Evolutionary conservation across 2,797 vertebrate genomes (phyloP), one percentile per base, ranked within the genome.

Genomic region (Falco peregrinus): DNA sequence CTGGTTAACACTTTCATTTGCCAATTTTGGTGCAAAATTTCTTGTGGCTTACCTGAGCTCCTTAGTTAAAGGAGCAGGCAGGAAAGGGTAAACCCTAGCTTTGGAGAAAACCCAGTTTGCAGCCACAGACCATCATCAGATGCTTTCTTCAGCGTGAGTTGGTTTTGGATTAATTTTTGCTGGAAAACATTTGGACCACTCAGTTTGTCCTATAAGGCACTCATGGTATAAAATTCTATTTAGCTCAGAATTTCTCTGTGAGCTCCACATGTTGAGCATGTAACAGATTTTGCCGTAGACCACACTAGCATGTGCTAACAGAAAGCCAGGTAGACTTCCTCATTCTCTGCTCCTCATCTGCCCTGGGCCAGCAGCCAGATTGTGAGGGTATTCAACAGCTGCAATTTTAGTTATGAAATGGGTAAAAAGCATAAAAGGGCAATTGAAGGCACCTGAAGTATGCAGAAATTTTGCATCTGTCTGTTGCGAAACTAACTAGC

Each of bases 151-250:
- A 35, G 22, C 41, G 10, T 47, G 65, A 47, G 57, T 43, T 88
- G 60, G 92, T 95, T 84, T 22, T 48, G 65, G 6, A 83, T 29
- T 24, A 19, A 6, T 31, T 87, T 94, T 75, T 57, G 83, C 48
- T 91, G 29, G 31, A 97, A 95, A 95, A 64, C 39, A 92, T 90
- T 79, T 80, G 59, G 77, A 84, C 15, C 21, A 12, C 13, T 81
- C 21, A 77, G 33, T 79, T 80, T 90, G 63, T 89, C 37, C 41
- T 7, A 35, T 91, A 83, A 84, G 89, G 41, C 71, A 61, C 31
- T 80, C 24, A 4, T 31, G 80, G 48, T 71, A 79, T 20, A 69
- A 71, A 83, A 71, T 24, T 43, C 26, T 79, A 16, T 78, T 82
- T 84, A 19, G 13, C 57, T 71, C 29, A 37, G 33, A 60, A 56